Conservation (phyloP, 2,797 vertebrate species). For the Acanthurus tractus region DNA sequence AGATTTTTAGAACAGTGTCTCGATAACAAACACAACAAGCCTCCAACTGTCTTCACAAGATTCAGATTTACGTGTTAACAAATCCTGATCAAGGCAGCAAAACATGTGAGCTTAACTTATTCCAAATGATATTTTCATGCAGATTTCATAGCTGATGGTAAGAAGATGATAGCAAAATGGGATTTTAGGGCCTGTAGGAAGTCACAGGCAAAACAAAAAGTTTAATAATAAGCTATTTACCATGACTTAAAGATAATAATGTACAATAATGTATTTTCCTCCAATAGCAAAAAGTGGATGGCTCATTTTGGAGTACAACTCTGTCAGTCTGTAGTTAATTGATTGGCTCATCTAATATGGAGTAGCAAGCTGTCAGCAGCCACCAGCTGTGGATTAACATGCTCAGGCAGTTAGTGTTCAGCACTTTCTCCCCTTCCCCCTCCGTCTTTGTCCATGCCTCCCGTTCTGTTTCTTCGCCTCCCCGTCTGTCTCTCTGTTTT, state of each 20-base stretch:
- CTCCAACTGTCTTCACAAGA: background rate
- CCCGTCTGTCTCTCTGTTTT: slow-evolving; percentile 25
- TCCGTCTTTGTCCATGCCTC: slow-evolving; percentile 7
- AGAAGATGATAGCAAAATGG: background rate
- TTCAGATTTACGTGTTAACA: background rate
- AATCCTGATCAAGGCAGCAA: background rate
- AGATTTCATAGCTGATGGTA: background rate
- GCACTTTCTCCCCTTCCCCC: slow-evolving; percentile 12
- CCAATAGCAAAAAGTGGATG: background rate
- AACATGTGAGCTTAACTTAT: background rate
- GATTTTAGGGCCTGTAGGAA: background rate
- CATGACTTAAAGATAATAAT: background rate
- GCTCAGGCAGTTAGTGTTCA: slow-evolving; percentile 50
- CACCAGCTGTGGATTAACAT: slow-evolving; percentile 59
- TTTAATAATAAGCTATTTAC: slow-evolving; percentile 4
- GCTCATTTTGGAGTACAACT: slow-evolving; percentile 17
- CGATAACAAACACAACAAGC: background rate
- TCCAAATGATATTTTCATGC: background rate
- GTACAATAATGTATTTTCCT: slow-evolving; percentile 16
- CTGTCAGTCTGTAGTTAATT: slow-evolving; percentile 41
- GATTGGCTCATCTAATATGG: slow-evolving; percentile 53
- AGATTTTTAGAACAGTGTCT: background rate
- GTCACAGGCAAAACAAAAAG: background rate
- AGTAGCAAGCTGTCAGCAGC: slow-evolving; percentile 45
- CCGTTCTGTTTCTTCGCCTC: background rate